Base-by-base conservation (phyloP, 2,888 invertebrate genomes). In the Drosophila stalkeri region DNA sequence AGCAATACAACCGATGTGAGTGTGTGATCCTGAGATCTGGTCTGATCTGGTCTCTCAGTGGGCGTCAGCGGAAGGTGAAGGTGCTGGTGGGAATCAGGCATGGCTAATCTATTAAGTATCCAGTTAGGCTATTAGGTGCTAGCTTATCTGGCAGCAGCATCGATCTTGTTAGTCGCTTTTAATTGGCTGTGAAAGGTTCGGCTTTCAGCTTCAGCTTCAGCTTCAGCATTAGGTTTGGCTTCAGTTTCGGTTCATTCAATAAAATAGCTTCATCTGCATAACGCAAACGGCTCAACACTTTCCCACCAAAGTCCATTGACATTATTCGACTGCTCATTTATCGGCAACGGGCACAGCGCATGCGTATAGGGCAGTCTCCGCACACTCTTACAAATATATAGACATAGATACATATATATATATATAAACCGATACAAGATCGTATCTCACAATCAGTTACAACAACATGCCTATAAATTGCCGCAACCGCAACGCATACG, bases 251-350 rank as follows among this genome's bases (percentile, higher is more conserved):
- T 87, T 88, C 84, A 75, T 73, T 85, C 87, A 85, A 86, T 81
- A 81, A 85, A 86, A 80, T 16, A 33, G 64, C 66, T 55, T 57
- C 44, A 72, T 66, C 75, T 79, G 77, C 77, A 88, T 88, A 86
- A 88, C 74, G 77, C 75, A 86, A 80, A 75, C 76, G 67, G 63
- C 81, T 81, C 78, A 90, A 86, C 90, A 90, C 90, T 86, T 86
- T 86, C 86, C 86, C 86, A 86, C 90, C 69, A 82, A 71, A 77
- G 84, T 88, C 87, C 89, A 86, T 87, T 86, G 86, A 86, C 89
- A 84, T 77, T 68, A 56, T 72, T 68, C 68, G 66, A 57, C 49
- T 63, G 63, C 41, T 68, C 78, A 71, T 76, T 65, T 72, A 68
- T 23, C 57, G 66, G 43, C 46, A 43, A 39, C 14, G 44, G 54